Evolutionary conservation across 2,888 invertebrate genomes (phyloP), one percentile per base, ranked within the genome.

Genomic region (Cheilosia grossa): DNA sequence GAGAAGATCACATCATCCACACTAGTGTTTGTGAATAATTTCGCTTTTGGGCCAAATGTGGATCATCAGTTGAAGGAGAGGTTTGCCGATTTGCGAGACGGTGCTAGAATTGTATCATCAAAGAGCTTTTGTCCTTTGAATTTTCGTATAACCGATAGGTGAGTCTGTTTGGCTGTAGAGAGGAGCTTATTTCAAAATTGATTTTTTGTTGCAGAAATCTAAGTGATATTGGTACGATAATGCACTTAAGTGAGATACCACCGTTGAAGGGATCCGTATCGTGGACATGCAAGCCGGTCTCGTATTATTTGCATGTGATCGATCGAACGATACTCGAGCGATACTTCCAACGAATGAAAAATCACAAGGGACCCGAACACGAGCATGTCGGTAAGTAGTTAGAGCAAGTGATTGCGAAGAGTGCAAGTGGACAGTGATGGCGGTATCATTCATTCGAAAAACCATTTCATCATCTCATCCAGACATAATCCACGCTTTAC

Each of bases 61-160:
- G 99, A 99, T 93, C 98, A 99, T 92, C 96, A 98, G 93, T 92
- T 99, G 88, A 99, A 99, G 92, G 97, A 98, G 91, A 94, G 98
- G 90, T 99, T 99, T 93, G 98, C 98, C 37, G 98, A 99, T 93
- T 94, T 99, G 89, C 96, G 97, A 89, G 98, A 98, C 92, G 98
- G 98, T 80, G 98, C 99, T 53, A 95, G 97, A 89, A 99, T 99
- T 88, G 98, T 99, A 53, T 99, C 99, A 42, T 99, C 99, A 21
- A 99, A 98, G 92, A 98, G 98, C 88, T 99, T 99, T 93, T 99
- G 99, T 92, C 98, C 99, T n/a, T 93, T 99, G 73, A 99, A 99
- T 93, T 99, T 99, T 93, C 95, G 99, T 88, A 98, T 99, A 91
- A 99, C 98, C 37, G 99, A 99, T 92, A 94, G 92, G 92, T 92